Evolutionary conservation across 2,113 vertebrate species (phyloP).

Genomic region (Phalacrocorax pelagicus): DNA sequence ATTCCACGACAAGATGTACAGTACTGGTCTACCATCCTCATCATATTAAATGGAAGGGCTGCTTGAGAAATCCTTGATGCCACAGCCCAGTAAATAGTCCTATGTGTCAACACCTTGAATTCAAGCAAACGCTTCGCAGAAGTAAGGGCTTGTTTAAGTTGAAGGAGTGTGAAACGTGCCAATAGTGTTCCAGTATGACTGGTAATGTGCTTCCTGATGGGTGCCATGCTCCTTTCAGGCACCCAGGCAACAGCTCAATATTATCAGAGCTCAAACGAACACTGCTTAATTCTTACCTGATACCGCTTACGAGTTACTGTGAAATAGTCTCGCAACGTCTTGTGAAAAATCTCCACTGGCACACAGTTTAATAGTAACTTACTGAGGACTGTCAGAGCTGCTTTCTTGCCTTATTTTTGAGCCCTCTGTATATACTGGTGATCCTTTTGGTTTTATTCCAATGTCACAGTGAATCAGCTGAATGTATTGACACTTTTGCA

Average conservation of each 20-base stretch:
- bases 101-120: not conserved
- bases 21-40: not conserved
- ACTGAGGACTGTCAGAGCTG: not conserved
- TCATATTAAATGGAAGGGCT: not conserved
- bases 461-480: not conserved
- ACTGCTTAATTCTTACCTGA: not conserved
- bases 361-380: not conserved
- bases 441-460: not conserved
- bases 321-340: not conserved
- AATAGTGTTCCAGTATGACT: not conserved
- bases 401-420: not conserved
- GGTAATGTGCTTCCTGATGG: not conserved
- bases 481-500: not conserved
- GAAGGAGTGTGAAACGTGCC: not conserved
- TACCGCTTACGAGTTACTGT: not conserved
- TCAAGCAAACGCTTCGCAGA: not conserved
- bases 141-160: not conserved
- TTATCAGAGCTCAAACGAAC: not conserved
- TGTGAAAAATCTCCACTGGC: not conserved
- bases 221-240: not conserved
- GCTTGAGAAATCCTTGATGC: not conserved
- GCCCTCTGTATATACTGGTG: rapidly evolving
- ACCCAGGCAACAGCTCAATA: not conserved
- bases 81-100: not conserved
- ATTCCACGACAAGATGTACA: not conserved